These are phyloP conservation scores for Ptilodon capucinus DNA, from an alignment of 2,888 invertebrate genomes.

Conservation along the genomic window DNA sequence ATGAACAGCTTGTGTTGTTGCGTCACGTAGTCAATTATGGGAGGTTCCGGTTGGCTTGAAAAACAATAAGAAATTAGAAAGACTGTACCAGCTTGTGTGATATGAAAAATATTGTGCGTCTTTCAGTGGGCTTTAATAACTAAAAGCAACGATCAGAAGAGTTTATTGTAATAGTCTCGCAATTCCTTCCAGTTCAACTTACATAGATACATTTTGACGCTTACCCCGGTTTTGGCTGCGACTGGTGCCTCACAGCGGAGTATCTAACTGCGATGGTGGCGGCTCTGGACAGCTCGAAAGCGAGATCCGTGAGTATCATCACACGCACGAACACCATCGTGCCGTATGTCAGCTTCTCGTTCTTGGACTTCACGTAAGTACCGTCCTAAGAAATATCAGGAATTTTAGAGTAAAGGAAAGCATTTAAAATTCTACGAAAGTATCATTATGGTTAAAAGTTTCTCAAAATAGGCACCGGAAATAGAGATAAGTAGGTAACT, in stretches of 20 bases:
- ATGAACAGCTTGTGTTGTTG: conserved; percentile 97
- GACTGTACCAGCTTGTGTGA: too few relatives aligned
- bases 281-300: conserved; percentile 88
- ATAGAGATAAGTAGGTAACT: too few relatives aligned
- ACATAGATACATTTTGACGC: neutral
- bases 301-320: conserved; percentile 88
- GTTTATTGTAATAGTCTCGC: too few relatives aligned
- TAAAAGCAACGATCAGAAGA: too few relatives aligned
- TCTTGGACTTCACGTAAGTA: conserved; percentile 90
- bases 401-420: neutral
- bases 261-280: conserved; percentile 94
- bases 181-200: too few relatives aligned
- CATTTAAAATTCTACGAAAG: too few relatives aligned
- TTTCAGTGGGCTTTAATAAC: too few relatives aligned
- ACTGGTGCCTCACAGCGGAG: conserved; percentile 94
- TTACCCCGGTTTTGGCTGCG: conserved; percentile 90
- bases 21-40: conserved; percentile 95
- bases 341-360: conserved; percentile 92
- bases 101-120: too few relatives aligned
- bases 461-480: too few relatives aligned
- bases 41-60: conserved; percentile 89
- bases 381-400: conserved; percentile 83
- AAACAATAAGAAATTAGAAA: neutral
- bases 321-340: conserved; percentile 96
- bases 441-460: too few relatives aligned